These are phyloP conservation scores for Onychostoma macrolepis DNA, from an alignment of 2,113 vertebrate genomes.

Conservation along the genomic window DNA sequence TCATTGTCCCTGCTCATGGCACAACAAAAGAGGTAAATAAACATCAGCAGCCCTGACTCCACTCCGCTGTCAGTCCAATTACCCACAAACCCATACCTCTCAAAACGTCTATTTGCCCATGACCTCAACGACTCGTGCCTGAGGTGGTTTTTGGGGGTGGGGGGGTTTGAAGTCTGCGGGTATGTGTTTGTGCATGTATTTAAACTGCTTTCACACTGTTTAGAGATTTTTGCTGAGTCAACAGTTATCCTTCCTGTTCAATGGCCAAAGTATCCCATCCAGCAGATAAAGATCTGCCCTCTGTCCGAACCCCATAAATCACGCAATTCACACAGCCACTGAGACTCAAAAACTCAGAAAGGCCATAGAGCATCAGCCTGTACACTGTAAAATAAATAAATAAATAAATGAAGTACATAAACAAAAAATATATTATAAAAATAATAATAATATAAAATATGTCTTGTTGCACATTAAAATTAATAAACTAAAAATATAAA, in stretches of 20 bases:
- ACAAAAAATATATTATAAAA: neutral
- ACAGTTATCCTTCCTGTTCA: conserved; percentile 85
- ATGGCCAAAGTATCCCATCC: conserved; percentile 61
- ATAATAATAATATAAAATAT: neutral
- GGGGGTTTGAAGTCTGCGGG: conserved; percentile 46
- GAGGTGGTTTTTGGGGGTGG: conserved; percentile 68
- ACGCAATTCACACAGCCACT: neutral
- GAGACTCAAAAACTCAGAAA: neutral
- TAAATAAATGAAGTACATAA: neutral
- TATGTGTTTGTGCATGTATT: neutral
- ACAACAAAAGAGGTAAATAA: conserved; percentile 88
- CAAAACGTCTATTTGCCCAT: conserved; percentile 75
- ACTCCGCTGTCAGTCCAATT: conserved; percentile 87
- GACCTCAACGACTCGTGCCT: conserved; percentile 67
- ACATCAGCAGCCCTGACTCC: conserved; percentile 76
- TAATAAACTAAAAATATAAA: neutral
- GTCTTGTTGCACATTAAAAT: neutral
- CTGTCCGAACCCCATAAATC: neutral
- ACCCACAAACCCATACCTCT: conserved; percentile 72
- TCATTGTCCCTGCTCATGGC: conserved; percentile 85
- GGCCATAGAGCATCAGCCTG: neutral
- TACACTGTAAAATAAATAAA: neutral
- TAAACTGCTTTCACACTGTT: conserved; percentile 10
- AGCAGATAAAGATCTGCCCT: conserved; percentile 27
- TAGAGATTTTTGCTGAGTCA: conserved; percentile 78